Evolutionary conservation across 2,113 vertebrate species (phyloP), one percentile per base, ranked within the genome.

Genomic region (Indicator maculatus): DNA sequence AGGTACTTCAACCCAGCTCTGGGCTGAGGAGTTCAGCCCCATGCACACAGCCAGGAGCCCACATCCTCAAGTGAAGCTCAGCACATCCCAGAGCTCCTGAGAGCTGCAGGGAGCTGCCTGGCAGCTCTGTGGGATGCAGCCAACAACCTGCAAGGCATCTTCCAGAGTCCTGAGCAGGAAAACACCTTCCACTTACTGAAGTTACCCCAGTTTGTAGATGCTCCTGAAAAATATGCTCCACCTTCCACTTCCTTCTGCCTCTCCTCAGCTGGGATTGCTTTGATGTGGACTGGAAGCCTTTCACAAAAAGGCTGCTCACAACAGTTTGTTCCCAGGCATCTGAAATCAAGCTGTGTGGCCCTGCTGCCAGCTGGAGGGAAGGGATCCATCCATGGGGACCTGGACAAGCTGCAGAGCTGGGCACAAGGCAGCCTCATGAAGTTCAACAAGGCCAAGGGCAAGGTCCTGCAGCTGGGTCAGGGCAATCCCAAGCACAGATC

Each of bases 61-160:
- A n/a, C 3, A 0, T 26, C 61, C 31, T 50, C 0, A 0, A n/a
- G 21, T 1, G 2, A 36, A 56, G 60, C 63, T 11, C 72, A 16
- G 88, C 60, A 9, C 2, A 0, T 6, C 55, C 63, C 1, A 0
- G 8, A 56, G 75, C 79, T 83, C 47, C 64, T 41, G 41, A 1
- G 8, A 52, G 10, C 65, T n/a, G 50, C 4, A 9, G 66, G 44
- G 26, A 77, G 74, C 61, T 58, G 65, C 74, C 9, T 23, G 50
- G 24, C 2, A 0, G 69, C 8, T 2, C 67, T 75, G 8, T 69
- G 1, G 0, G 28, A 28, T 20, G 38, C 70, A 28, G 2, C 52
- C 70, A 55, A 5, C 19, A 30, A 45, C 31, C 67, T 83, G 83
- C 76, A 33, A 44, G 69, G 76, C 69, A 50, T 61, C 4, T 1